A percentile compares a stretch with the other conserved stretches of the same genome.
These are phyloP conservation scores for Coregonus sp. DNA, from an alignment of 2,797 vertebrate species.

Conservation along the genomic window DNA sequence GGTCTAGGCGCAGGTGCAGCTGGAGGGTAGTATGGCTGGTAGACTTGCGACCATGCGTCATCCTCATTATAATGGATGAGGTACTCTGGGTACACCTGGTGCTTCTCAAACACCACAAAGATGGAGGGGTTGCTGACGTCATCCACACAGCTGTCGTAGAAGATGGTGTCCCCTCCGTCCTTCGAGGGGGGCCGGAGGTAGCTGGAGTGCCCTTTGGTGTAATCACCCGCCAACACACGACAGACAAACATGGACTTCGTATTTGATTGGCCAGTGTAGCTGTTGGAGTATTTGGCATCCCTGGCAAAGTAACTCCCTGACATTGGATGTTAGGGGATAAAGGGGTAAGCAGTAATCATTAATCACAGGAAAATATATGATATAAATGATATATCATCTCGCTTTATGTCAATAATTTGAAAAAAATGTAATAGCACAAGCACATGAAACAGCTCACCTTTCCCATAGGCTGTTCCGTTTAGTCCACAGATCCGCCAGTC, in stretches of 20 bases:
- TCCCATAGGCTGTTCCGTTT: constrained; percentile 85
- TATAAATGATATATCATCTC: not conserved
- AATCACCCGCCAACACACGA: constrained; percentile 87
- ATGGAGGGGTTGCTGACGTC: constrained; percentile 62
- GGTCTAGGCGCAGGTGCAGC: not conserved
- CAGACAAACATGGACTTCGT: constrained; percentile 84
- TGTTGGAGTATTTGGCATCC: constrained; percentile 88
- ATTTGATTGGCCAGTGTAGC: constrained; percentile 69
- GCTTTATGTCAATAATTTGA: not conserved
- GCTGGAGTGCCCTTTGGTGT: constrained; percentile 69
- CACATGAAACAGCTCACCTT: constrained; percentile 73
- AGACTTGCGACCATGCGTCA: not conserved
- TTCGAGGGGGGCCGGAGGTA: constrained; percentile 72
- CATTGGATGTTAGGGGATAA: constrained; percentile 28
- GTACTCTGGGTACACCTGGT: constrained; percentile 79
- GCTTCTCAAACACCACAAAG: constrained; percentile 76
- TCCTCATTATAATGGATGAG: constrained; percentile 65
- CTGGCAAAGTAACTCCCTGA: constrained; percentile 94
- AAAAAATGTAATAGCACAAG: not conserved
- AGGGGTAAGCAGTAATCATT: not conserved
- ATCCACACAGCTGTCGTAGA: constrained; percentile 78
- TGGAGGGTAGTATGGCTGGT: not conserved
- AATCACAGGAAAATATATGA: not conserved
- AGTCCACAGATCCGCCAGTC: constrained; percentile 91
- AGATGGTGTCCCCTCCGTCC: constrained; percentile 58